Evolutionary conservation across 2,888 invertebrate genomes (phyloP).

Genomic region (Luperina nickerlii): DNA sequence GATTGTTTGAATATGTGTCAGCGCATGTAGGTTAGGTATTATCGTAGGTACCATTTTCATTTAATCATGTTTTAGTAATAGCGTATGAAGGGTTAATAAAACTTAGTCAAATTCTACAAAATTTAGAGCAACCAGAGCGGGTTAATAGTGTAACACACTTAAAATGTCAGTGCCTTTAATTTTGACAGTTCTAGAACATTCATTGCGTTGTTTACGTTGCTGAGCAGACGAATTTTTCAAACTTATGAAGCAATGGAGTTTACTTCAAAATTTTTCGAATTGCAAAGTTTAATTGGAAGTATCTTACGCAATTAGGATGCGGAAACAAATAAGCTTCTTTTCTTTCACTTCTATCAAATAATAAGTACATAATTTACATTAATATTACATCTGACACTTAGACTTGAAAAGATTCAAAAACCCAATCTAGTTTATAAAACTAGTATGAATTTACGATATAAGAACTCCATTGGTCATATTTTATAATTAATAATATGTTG

Average conservation of each 20-base stretch:
- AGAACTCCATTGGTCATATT: not conserved
- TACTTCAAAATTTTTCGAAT: not conserved
- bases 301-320: not conserved
- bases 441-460: not conserved
- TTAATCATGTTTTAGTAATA: not conserved
- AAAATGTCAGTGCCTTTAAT: no score
- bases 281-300: not conserved
- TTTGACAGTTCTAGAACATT: not conserved
- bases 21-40: not conserved
- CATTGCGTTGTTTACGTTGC: not conserved
- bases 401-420: not conserved
- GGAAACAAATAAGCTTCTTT: not conserved
- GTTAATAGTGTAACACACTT: no score
- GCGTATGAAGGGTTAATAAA: not conserved
- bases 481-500: not conserved
- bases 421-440: not conserved
- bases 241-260: not conserved
- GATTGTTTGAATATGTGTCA: slow-evolving; percentile 17
- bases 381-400: not conserved
- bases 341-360: not conserved
- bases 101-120: not conserved
- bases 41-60: not conserved
- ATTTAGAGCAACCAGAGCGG: no score
- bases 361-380: not conserved
- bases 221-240: not conserved